Evolutionary conservation across 2,113 vertebrate genomes (phyloP).

Genomic region (Spea bombifrons): DNA sequence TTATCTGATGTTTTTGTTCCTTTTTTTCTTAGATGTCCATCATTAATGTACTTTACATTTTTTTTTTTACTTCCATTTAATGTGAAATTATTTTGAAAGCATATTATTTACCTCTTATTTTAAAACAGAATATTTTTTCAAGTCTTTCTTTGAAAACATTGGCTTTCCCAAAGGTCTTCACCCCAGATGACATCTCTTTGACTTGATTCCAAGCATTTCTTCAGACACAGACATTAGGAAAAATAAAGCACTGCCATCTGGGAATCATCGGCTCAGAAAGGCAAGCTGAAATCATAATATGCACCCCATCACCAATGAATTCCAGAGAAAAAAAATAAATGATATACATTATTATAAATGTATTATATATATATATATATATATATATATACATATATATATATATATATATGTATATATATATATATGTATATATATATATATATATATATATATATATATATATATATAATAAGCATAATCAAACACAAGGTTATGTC

Average conservation of each 20-base stretch:
- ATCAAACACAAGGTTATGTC: too few species aligned
- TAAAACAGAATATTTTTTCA: slow-evolving; percentile 48
- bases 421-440: too few species aligned
- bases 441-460: too few species aligned
- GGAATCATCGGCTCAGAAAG: slow-evolving; percentile 72
- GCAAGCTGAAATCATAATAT: slow-evolving; percentile 59
- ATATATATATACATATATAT: too few species aligned
- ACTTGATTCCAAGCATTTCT: slow-evolving; percentile 57
- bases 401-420: too few species aligned
- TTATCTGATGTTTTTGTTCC: too few species aligned
- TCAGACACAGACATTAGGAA: slow-evolving; percentile 54
- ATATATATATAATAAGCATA: too few species aligned
- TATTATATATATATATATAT: too few species aligned
- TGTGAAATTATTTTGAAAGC: not conserved
- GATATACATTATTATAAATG: too few species aligned
- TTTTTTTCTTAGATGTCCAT: too few species aligned
- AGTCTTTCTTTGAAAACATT: slow-evolving; percentile 53
- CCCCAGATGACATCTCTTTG: slow-evolving; percentile 52
- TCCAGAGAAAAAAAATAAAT: slow-evolving; percentile 57
- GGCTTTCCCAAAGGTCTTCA: slow-evolving; percentile 63
- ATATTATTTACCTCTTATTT: slow-evolving; percentile 42
- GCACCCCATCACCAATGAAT: slow-evolving; percentile 57
- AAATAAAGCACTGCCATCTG: slow-evolving; percentile 71
- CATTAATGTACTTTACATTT: not conserved
- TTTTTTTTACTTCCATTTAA: not conserved